Percentiles rank a stretch among this genome's conserved stretches.
phyloP scores from a whole-genome alignment of 92 coral and sea anemone species.

The Bergia puertoricense region DNA sequence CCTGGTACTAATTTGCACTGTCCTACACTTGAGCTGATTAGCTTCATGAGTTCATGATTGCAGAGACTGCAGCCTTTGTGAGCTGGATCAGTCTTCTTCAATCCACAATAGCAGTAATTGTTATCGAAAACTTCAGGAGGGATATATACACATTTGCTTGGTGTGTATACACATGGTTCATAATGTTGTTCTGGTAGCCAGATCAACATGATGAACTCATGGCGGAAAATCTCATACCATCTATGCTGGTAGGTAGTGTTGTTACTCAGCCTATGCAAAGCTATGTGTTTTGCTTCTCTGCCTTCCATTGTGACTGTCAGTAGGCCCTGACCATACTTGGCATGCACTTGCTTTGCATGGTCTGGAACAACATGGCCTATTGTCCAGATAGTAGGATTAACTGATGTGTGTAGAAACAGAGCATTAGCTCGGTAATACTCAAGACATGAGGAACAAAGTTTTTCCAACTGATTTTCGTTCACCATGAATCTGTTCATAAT shows the following conservation, averaged over 20 bases:
- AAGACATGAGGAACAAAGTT: conserved; percentile 40
- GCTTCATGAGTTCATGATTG: conserved; percentile 33
- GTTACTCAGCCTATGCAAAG: conserved; percentile 55
- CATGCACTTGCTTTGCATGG: conserved; percentile 56
- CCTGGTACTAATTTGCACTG: conserved; percentile 40
- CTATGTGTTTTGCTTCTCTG: conserved; percentile 67
- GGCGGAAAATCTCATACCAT: conserved; percentile 63
- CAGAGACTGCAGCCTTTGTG: conserved; percentile 43
- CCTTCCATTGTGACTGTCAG: conserved; percentile 65
- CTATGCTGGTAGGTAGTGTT: conserved; percentile 61
- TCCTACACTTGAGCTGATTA: conserved; percentile 32
- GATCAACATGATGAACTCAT: conserved; percentile 61
- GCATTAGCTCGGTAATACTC: conserved; percentile 60
- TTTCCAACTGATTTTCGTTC: conserved; percentile 43
- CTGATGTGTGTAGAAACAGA: conserved; percentile 45
- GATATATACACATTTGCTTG: conserved; percentile 60
- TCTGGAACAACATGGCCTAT: conserved; percentile 58
- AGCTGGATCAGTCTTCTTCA: conserved; percentile 50
- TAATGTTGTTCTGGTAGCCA: conserved; percentile 67
- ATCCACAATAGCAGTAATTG: conserved; percentile 48
- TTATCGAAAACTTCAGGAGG: conserved; percentile 39
- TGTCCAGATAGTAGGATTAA: conserved; percentile 62
- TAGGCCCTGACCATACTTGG: conserved; percentile 55
- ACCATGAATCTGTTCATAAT: conserved; percentile 45
- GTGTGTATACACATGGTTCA: conserved; percentile 54